Evolutionary conservation across 2,888 invertebrate genomes (phyloP).

Genomic region (Diaphora mendica): DNA sequence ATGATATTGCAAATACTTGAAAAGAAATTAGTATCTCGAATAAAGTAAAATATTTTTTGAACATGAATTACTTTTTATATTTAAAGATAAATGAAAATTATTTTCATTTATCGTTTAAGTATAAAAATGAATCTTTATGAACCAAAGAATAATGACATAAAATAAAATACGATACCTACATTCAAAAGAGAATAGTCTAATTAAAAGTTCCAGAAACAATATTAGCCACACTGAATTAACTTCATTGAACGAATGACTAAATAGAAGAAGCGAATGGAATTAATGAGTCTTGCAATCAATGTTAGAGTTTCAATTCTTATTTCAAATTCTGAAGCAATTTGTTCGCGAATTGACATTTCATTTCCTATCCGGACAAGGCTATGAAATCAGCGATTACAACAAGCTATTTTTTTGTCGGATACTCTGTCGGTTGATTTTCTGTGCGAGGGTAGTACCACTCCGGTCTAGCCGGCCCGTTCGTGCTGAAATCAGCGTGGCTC

Average conservation of each 20-base stretch:
- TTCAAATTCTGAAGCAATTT: constrained; percentile 53
- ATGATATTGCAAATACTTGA: too few species aligned
- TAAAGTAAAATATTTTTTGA: too few species aligned
- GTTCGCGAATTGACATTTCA: constrained; percentile 52
- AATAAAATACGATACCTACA: constrained; percentile 10
- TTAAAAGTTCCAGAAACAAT: constrained; percentile 41
- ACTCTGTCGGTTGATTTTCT: too few species aligned
- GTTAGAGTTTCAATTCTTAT: constrained; percentile 52
- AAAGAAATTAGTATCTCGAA: too few species aligned
- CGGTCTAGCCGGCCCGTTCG: too few species aligned
- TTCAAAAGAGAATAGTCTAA: constrained; percentile 27
- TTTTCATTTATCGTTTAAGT: too few species aligned
- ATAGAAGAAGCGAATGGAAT: constrained; percentile 48
- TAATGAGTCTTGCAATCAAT: constrained; percentile 57
- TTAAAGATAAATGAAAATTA: too few species aligned
- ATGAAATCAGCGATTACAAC: constrained; percentile 7
- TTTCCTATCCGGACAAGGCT: constrained; percentile 32
- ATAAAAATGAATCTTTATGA: too few species aligned
- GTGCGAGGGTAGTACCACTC: too few species aligned
- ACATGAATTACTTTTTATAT: too few species aligned
- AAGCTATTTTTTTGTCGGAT: too few species aligned
- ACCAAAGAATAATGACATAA: neutral
- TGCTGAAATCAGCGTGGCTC: too few species aligned
- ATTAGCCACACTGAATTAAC: constrained; percentile 48
- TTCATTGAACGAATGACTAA: constrained; percentile 45